Base-by-base conservation (phyloP, 2,888 invertebrate genomes). In the Hyposoter dolosus region DNA sequence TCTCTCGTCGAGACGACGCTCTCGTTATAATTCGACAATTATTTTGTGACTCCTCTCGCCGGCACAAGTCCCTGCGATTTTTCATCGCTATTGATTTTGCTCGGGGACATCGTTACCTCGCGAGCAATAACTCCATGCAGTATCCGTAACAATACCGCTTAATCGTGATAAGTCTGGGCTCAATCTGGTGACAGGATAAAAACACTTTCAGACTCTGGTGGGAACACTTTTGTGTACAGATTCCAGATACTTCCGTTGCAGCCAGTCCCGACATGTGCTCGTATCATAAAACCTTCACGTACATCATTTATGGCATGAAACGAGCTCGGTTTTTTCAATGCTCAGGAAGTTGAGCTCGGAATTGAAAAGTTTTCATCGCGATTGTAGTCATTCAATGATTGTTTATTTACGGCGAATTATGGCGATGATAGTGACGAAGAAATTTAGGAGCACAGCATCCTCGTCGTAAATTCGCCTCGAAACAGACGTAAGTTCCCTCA, bases 81-180 rank as follows among this genome's bases (percentile, higher is more conserved):
- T 43, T 19, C 35, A 43, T 43, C 19, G 60, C 63, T 56, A 53
- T 53, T 75, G 63, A 79, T 75, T 83, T 50, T 60, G 69, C 47
- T 75, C 56, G 50, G 19, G 71, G 28, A 71, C 35, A 76, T 53
- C 7, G 15, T 53, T 43, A 7, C 43, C 28, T 32, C 17, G 0
- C 56, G 47, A 15, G 69, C 47, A n/a, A 45, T 63, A 68, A 15
- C 40, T 40, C 7, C 45, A 32, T 35, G 19, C 56, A n/a, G 60
- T 28, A 9, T 56, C 80, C 53, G 53, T 82, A 10, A 23, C 32
- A 28, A 56, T 66, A 47, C 12, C 5, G 75, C 53, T 40, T 28
- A 79, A 79, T 66, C 71, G 32, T 71, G 43, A 75, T 23, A 43
- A 23, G 74, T 32, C 63, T 65, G 43, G 19, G 53, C 77, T 40